Percentiles rank a stretch among this genome's conserved stretches.
Conservation (phyloP, 2,888 invertebrate species). For the Blera fallax region DNA sequence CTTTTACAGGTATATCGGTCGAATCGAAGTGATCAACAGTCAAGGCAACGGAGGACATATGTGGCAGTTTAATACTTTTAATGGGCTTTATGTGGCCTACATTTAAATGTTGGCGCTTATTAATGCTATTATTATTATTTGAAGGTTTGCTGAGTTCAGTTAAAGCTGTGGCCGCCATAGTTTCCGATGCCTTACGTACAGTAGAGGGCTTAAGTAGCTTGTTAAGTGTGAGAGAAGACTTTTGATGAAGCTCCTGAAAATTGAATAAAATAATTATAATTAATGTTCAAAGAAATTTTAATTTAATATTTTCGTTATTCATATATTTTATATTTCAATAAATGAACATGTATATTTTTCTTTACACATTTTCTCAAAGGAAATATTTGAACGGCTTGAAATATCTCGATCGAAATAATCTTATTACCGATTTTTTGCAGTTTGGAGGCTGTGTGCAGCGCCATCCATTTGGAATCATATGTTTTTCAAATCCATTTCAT, state of each 20-base stretch:
- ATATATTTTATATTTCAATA: no score
- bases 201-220: constrained; percentile 83
- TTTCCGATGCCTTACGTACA: constrained; percentile 78
- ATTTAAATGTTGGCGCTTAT: constrained; percentile 72
- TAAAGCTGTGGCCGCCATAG: constrained; percentile 81
- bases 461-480: no score
- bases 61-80: constrained; percentile 68
- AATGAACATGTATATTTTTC: no score
- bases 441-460: no score
- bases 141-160: constrained; percentile 81
- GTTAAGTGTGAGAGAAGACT: constrained; percentile 84
- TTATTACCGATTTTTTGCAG: no score
- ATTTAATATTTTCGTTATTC: no score
- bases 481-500: no score
- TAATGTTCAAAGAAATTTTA: neutral
- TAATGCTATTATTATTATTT: constrained; percentile 74
- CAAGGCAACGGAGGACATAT: constrained; percentile 47
- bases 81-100: constrained; percentile 66
- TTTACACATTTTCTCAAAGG: no score
- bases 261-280: neutral
- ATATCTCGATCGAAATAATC: no score
- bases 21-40: constrained; percentile 13
- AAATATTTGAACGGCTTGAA: no score
- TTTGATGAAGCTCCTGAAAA: constrained; percentile 83
- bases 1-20: constrained; percentile 14